Evolutionary conservation across 2,113 vertebrate species (phyloP).

Genomic region (Cebus imitator): DNA sequence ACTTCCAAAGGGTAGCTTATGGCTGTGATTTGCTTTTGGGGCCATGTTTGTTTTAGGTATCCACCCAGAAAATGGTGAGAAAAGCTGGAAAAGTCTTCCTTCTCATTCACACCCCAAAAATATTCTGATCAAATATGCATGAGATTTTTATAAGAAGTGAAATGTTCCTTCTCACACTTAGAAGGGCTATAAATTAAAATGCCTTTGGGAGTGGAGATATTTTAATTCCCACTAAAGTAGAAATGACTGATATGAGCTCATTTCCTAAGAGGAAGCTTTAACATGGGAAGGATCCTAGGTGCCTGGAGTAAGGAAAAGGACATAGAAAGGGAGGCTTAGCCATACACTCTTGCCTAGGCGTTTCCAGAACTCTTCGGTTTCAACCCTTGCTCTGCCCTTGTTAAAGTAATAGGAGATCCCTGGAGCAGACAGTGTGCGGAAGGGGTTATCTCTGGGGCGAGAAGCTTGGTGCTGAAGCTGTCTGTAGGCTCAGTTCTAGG

Average conservation of each 20-base stretch:
- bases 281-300: neutral
- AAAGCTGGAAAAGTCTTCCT: neutral
- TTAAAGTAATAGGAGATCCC: neutral
- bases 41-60: neutral
- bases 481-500: neutral
- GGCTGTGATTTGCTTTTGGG: neutral
- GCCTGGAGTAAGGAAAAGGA: neutral
- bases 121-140: neutral
- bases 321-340: neutral
- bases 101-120: neutral
- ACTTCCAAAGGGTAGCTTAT: neutral
- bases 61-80: neutral
- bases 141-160: neutral
- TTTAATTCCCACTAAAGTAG: neutral
- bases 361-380: neutral
- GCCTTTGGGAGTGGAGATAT: neutral
- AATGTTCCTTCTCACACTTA: neutral
- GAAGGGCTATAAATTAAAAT: neutral
- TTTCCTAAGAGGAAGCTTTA: slow-evolving; percentile 13
- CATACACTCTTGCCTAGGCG: neutral
- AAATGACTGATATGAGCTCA: neutral
- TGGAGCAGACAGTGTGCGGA: neutral
- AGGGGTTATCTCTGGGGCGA: neutral
- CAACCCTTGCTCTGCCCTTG: neutral
- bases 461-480: neutral